Evolutionary conservation across 2,113 vertebrate genomes (phyloP), one percentile per base, ranked within the genome.

Genomic region (Callopanchax toddi): DNA sequence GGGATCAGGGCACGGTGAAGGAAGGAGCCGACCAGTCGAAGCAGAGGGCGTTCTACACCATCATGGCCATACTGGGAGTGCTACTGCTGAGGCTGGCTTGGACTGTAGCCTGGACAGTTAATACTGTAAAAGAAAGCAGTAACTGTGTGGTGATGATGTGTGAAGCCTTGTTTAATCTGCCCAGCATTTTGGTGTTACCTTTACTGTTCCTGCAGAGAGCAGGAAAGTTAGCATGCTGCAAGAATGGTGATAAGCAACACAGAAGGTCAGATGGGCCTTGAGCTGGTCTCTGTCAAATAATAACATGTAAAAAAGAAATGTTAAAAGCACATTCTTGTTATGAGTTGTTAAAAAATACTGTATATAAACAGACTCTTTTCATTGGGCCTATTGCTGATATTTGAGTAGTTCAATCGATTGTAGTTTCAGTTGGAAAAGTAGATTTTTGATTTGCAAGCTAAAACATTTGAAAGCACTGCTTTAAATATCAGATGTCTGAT

Each of bases 181-280:
- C 77, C 34, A 37, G 60, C 50, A 60, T 12, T 37, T 40, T 74
- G 37, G 22, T 74, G 23, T 26, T 74, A 25, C 76, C 76, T 15
- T 15, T 74, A 7, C 32, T 74, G 34, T 79, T 60, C 17, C 60
- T 79, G 0, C 45, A 57, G 7, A 61, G 42, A 49, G 10, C 46
- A 54, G 34, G 48, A 12, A 53, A 11, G n/a, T 34, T 51, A 16
- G 18, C 20, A 2, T 16, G 23, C 11, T 39, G 15, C 3, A 11
- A 42, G 34, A 57, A 11, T 16, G 26, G 3, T 26, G 6, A 26
- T 26, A 26, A 26, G 26, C 26, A 26, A 4, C 26, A 26, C 6
- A 6, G 26, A 26, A 26, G 26, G 26, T 26, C 6, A 6, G 26
- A 26, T 26, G 6, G 6, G 26, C 6, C 26, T 26, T 26, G 6